Conservation (phyloP, 2,113 vertebrate genomes). For the Turdus rufiventris region DNA sequence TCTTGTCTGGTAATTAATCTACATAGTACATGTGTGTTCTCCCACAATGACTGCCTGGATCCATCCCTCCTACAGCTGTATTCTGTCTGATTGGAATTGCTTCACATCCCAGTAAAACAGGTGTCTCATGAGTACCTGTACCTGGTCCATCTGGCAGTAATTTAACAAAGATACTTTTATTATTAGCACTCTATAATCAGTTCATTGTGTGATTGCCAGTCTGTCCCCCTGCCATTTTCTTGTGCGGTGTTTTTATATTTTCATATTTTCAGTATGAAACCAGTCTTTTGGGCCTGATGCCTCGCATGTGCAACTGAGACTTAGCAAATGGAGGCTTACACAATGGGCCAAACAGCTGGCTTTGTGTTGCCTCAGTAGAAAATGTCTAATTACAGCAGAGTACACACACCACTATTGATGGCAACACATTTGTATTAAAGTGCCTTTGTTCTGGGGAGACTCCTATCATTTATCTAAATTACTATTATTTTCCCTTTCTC, state of each 20-base stretch:
- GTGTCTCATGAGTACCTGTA: slow-evolving; percentile 8
- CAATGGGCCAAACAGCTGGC: slow-evolving; percentile 53
- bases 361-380: slow-evolving; percentile 50
- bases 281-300: slow-evolving; percentile 2
- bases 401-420: slow-evolving; percentile 23
- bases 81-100: background rate
- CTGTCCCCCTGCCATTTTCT: background rate
- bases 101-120: background rate
- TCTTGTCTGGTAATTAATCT: background rate
- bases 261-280: background rate
- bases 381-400: slow-evolving; percentile 56
- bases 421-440: slow-evolving; percentile 61
- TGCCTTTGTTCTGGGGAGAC: slow-evolving; percentile 43
- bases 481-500: slow-evolving; percentile 60
- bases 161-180: background rate
- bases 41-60: background rate
- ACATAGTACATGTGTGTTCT: background rate
- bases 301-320: background rate
- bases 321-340: background rate
- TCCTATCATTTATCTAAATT: slow-evolving; percentile 65
- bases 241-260: background rate
- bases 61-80: background rate
- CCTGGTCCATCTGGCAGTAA: slow-evolving; percentile 26
- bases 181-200: slow-evolving; percentile 15
- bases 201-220: slow-evolving; percentile 15